Evolutionary conservation across 2,113 vertebrate genomes (phyloP), one percentile per base, ranked within the genome.

Genomic region (Phocoena phocoena): DNA sequence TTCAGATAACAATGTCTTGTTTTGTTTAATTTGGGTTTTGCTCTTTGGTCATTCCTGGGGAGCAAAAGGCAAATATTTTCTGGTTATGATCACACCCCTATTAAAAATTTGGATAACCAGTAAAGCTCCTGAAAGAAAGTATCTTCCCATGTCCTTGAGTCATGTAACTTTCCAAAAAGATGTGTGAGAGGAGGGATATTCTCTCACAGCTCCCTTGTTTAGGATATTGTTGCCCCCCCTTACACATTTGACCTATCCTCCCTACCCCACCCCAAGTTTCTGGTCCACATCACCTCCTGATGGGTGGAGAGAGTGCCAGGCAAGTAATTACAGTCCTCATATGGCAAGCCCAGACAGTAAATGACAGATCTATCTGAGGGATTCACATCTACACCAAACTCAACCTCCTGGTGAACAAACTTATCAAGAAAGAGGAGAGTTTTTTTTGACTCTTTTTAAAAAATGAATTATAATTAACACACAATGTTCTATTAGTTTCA

Each of bases 61-160:
- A 71, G 28, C 28, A 68, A 88, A 88, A 67, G 26, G 26, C 38
- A 79, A 96, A 73, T 41, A 74, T 73, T 74, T 94, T 96, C 81
- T 86, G 47, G 4, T 47, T 50, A 91, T 21, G 76, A 31, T 70
- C 58, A 41, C 8, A 88, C 41, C 9, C 33, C 50, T 77, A 60
- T 88, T 4, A 77, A 87, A 60, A 88, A 5, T 53, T 60, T 68
- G 60, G 17, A 31, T 62, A 55, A 82, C 21, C n/a, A 68, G 2
- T 71, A 53, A 91, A 91, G 58, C 41, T 74, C 36, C 44, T 67
- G 14, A 68, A 68, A 73, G 12, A 71, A 96, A 65, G 26, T 65
- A 77, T 70, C 20, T 90, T 96, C 14, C 26, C 25, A 17, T 50
- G 6, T 47, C 23, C 38, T 93, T 90, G 79, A 79, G 70, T 53